These are phyloP conservation scores for Auanema freiburgensis DNA, from an alignment of 2,888 invertebrate genomes.

Conservation along the genomic window DNA sequence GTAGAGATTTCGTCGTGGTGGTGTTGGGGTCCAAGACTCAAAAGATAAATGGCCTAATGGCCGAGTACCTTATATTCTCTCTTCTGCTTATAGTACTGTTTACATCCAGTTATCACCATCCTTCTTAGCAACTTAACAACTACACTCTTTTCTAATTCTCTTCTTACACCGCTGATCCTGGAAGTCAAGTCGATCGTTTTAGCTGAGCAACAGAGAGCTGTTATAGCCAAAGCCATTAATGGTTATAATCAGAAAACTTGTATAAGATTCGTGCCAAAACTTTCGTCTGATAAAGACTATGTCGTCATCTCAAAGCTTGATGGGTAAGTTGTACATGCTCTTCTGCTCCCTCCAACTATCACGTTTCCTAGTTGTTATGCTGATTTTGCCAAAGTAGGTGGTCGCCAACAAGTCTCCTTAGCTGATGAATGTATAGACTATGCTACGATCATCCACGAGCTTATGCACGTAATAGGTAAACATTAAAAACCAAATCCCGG, in stretches of 20 bases:
- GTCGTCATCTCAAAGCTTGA: conserved; percentile 69
- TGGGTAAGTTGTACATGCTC: conserved; percentile 42
- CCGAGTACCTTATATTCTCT: conserved; percentile 59
- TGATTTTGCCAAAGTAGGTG: conserved; percentile 76
- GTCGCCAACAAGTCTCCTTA: conserved; percentile 76
- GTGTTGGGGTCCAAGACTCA: conserved; percentile 52
- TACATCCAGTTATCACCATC: too few species aligned
- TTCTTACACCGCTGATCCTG: conserved; percentile 35
- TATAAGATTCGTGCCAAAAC: conserved; percentile 72
- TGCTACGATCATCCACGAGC: conserved; percentile 76
- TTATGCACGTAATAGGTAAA: conserved; percentile 71
- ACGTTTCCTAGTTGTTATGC: conserved; percentile 74
- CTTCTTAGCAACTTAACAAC: too few species aligned
- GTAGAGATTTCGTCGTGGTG: conserved; percentile 52
- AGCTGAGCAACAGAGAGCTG: conserved; percentile 51
- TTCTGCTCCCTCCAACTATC: too few species aligned
- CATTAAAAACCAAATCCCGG: not conserved
- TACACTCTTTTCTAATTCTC: not conserved
- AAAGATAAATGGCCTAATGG: conserved; percentile 63
- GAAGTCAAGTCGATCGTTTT: not conserved
- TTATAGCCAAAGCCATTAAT: conserved; percentile 70
- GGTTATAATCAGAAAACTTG: conserved; percentile 73
- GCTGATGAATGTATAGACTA: conserved; percentile 65
- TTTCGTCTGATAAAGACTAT: conserved; percentile 70
- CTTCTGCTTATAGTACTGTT: conserved; percentile 57